These are phyloP conservation scores for Zaprionus lachaisei DNA, from an alignment of 1,140 invertebrate species.

Conservation along the genomic window DNA sequence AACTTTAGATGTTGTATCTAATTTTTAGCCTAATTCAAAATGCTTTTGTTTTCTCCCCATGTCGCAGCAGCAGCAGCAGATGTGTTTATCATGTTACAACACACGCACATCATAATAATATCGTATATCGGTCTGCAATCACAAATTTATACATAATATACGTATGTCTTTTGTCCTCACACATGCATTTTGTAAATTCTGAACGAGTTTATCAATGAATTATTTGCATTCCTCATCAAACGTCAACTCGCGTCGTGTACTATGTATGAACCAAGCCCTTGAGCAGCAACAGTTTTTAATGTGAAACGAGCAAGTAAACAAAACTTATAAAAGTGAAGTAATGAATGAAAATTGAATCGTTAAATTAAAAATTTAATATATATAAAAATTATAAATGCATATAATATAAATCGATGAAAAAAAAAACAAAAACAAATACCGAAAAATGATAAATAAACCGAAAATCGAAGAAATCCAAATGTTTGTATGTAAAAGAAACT, in stretches of 20 bases:
- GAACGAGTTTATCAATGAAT: conserved; percentile 11
- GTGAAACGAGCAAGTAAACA: conserved; percentile 60
- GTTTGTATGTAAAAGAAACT: conserved; percentile 84
- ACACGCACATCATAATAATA: conserved; percentile 5
- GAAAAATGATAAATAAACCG: conserved; percentile 17
- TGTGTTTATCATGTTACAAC: conserved; percentile 52
- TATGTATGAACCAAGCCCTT: conserved; percentile 44
- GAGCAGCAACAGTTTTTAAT: conserved; percentile 47
- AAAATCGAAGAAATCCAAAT: conserved; percentile 62
- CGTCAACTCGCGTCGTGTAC: neutral
- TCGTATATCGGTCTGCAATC: conserved; percentile 33
- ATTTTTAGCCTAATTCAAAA: conserved; percentile 77
- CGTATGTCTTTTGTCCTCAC: conserved; percentile 45
- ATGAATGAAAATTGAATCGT: conserved; percentile 68
- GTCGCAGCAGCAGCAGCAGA: conserved; percentile 31
- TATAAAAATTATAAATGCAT: conserved; percentile 42
- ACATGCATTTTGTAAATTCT: conserved; percentile 15
- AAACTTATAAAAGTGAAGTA: conserved; percentile 14
- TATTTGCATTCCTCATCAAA: conserved; percentile 33
- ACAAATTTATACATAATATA: conserved; percentile 40
- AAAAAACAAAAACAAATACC: conserved; percentile 27
- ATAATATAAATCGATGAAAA: conserved; percentile 60
- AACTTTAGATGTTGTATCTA: conserved; percentile 73
- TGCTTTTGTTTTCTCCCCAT: conserved; percentile 69
- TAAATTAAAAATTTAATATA: conserved; percentile 78